Percentiles rank a stretch among this genome's conserved stretches.
Conservation (phyloP, 2,797 vertebrate genomes). For the Anguilla marmorata region DNA sequence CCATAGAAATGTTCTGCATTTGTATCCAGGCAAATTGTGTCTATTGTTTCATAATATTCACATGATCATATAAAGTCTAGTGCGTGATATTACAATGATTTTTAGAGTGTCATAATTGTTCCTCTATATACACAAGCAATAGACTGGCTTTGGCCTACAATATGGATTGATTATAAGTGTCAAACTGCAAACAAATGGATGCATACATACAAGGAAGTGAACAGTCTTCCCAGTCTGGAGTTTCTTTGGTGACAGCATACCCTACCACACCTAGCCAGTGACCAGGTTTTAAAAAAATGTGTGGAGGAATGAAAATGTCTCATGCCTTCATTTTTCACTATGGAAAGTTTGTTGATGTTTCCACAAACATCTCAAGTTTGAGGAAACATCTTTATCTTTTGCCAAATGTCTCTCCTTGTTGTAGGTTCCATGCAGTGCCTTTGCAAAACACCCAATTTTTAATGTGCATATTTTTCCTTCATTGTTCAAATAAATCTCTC, state of each 20-base stretch:
- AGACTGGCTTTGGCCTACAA: not conserved
- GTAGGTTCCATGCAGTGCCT: too few species aligned
- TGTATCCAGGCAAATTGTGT: constrained; percentile 17
- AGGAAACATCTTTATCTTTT: not conserved
- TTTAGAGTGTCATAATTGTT: not conserved
- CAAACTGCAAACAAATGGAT: not conserved
- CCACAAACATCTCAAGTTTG: not conserved
- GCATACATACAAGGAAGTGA: not conserved
- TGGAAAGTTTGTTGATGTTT: too few species aligned
- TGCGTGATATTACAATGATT: not conserved
- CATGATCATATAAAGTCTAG: not conserved
- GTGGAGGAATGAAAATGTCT: constrained; percentile 10
- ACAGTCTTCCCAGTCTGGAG: not conserved
- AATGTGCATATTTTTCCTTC: not conserved
- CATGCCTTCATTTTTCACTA: not conserved
- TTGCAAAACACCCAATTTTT: not conserved
- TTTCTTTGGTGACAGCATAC: constrained; percentile 29
- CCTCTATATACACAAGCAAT: not conserved
- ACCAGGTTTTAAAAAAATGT: not conserved
- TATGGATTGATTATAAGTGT: not conserved
- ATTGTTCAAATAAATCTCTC: not conserved
- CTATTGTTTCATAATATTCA: constrained; percentile 12
- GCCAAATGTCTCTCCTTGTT: not conserved
- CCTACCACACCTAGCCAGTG: not conserved
- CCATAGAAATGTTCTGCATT: constrained; percentile 1